Evolutionary conservation across 1,140 invertebrate genomes (phyloP).

Genomic region (Lerema accius): DNA sequence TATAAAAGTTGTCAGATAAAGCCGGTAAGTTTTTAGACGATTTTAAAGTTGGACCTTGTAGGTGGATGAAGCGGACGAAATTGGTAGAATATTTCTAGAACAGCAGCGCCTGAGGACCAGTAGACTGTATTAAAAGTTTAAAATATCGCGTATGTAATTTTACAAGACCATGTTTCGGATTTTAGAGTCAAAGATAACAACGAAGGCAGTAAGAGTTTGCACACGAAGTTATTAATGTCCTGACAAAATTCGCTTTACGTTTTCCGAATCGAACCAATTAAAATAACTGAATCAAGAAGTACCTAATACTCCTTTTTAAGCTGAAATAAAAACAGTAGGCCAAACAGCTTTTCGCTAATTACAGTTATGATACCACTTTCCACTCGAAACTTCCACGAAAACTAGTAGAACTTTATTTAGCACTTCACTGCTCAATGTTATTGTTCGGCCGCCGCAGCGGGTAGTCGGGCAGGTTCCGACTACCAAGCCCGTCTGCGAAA

Average conservation of each 20-base stretch:
- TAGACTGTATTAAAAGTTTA: not conserved
- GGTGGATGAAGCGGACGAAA: conserved; percentile 14
- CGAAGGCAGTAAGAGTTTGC: too few species aligned
- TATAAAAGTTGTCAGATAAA: conserved; percentile 28
- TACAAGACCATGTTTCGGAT: too few species aligned
- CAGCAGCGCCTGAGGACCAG: not conserved
- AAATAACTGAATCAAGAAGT: too few species aligned
- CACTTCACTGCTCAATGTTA: conserved; percentile 36
- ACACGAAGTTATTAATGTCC: too few species aligned
- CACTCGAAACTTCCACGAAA: conserved; percentile 36
- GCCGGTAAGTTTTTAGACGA: conserved; percentile 23
- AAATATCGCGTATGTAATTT: not conserved
- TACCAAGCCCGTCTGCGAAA: conserved; percentile 37
- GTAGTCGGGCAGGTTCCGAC: too few species aligned
- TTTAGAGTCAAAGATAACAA: too few species aligned
- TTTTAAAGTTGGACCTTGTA: conserved; percentile 19
- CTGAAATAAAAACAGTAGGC: too few species aligned
- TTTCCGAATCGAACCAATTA: too few species aligned
- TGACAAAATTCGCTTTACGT: too few species aligned
- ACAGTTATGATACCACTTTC: conserved; percentile 3
- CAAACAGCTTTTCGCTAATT: not conserved
- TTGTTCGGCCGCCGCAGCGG: conserved; percentile 40
- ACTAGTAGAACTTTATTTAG: conserved; percentile 46
- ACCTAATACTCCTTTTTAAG: too few species aligned
- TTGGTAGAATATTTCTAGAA: not conserved